A percentile compares a stretch with the other conserved stretches of the same genome.
Conservation (phyloP, 2,888 invertebrate genomes). For the Drosophila falleni region DNA sequence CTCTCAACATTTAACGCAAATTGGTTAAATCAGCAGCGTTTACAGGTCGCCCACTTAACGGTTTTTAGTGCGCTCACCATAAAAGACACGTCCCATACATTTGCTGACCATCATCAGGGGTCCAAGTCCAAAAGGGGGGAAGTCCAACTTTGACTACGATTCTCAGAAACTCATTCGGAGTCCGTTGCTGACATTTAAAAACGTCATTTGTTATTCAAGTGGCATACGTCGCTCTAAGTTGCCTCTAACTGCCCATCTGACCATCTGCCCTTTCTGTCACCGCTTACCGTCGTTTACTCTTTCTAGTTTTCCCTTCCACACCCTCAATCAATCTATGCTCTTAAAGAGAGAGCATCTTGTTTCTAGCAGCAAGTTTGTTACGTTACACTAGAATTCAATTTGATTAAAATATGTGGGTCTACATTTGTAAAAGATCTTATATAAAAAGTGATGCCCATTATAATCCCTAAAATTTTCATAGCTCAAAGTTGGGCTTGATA, state of each 20-base stretch:
- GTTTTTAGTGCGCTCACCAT: conserved; percentile 55
- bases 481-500: no score
- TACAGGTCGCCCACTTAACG: conserved; percentile 74
- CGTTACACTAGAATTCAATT: background rate
- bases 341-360: background rate
- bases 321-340: conserved; percentile 6
- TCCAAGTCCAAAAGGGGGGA: no score
- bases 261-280: conserved; percentile 48
- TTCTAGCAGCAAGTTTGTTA: background rate
- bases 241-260: conserved; percentile 70
- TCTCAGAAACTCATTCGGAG: conserved; percentile 24
- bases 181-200: conserved; percentile 77
- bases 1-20: conserved; percentile 43
- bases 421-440: no score
- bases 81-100: conserved; percentile 72
- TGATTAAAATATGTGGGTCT: no score
- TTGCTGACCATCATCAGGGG: conserved; percentile 69
- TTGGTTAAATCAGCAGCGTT: conserved; percentile 74
- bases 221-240: conserved; percentile 82
- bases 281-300: conserved; percentile 56
- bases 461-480: no score
- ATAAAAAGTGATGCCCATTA: no score
- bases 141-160: conserved; percentile 26
- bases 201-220: conserved; percentile 82
- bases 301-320: conserved; percentile 28